A percentile compares a stretch with the other conserved stretches of the same genome.
Evolutionary conservation across 2,113 vertebrate genomes (phyloP).

Genomic region (Pelobates fuscus): DNA sequence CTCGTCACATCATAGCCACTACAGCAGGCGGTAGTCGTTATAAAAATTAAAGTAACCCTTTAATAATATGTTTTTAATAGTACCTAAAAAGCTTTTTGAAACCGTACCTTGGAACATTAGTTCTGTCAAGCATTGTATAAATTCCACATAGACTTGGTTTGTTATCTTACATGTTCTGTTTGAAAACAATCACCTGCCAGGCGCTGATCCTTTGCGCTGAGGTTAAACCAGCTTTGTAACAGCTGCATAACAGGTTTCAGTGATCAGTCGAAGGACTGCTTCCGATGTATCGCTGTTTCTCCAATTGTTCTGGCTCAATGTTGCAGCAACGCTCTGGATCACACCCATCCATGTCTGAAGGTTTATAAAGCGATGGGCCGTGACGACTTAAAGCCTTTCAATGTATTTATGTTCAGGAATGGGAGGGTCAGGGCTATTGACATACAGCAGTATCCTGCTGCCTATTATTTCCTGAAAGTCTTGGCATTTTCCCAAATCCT

Average conservation of each 20-base stretch:
- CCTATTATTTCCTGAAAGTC: constrained; percentile 82
- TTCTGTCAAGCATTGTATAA: too few species aligned
- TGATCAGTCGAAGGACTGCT: constrained; percentile 43
- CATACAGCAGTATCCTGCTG: constrained; percentile 81
- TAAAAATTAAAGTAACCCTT: too few species aligned
- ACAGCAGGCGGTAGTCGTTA: too few species aligned
- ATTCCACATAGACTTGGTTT: too few species aligned
- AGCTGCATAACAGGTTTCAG: constrained; percentile 13
- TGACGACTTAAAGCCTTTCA: constrained; percentile 60
- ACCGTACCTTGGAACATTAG: too few species aligned
- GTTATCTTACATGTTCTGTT: too few species aligned
- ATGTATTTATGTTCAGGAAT: constrained; percentile 79
- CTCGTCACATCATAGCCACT: too few species aligned
- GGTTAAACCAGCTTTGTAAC: neutral
- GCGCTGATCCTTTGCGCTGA: too few species aligned
- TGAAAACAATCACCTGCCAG: too few species aligned
- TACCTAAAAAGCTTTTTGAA: too few species aligned
- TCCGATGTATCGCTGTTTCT: constrained; percentile 54
- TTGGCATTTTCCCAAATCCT: constrained; percentile 69
- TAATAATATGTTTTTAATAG: too few species aligned
- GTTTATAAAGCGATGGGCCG: constrained; percentile 54
- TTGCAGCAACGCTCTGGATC: constrained; percentile 62
- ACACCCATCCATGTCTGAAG: constrained; percentile 60
- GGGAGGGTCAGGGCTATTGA: constrained; percentile 80
- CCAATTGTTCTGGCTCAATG: constrained; percentile 47